A percentile compares a stretch with the other conserved stretches of the same genome.
These are phyloP conservation scores for Trichomalopsis sarcophagae DNA, from an alignment of 1,140 invertebrate genomes.

Conservation along the genomic window DNA sequence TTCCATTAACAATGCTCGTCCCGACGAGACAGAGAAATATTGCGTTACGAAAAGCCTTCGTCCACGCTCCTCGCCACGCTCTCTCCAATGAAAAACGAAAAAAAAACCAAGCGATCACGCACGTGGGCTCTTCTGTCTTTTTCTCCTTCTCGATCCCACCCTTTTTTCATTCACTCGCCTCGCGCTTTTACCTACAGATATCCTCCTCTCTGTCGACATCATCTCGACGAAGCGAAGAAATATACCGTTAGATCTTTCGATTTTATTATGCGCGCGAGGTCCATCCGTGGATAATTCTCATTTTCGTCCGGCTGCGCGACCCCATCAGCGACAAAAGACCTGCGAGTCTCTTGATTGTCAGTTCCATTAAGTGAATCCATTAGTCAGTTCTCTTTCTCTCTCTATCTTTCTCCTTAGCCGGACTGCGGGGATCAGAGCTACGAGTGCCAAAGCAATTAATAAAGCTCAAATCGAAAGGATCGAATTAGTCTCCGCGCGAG, in stretches of 20 bases:
- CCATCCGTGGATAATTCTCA: conserved; percentile 38
- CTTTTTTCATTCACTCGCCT: background rate
- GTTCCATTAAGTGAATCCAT: conserved; percentile 52
- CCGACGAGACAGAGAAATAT: conserved; percentile 47
- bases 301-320: conserved; percentile 20
- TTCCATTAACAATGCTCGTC: conserved; percentile 41
- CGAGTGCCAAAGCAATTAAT: conserved; percentile 46
- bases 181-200: background rate
- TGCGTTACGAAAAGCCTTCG: conserved; percentile 14
- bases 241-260: conserved; percentile 21
- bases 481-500: conserved; percentile 27
- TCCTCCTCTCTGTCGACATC: background rate
- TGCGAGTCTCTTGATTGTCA: conserved; percentile 31
- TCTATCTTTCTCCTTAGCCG: background rate
- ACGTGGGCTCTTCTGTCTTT: background rate
- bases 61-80: too few relatives aligned
- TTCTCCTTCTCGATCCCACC: background rate
- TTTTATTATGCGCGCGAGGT: conserved; percentile 27
- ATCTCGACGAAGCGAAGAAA: background rate
- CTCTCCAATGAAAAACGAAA: conserved; percentile 26
- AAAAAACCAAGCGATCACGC: conserved; percentile 18
- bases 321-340: background rate
- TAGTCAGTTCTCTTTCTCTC: conserved; percentile 1
- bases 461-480: conserved; percentile 49
- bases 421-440: background rate